These are phyloP conservation scores for Cyanocitta stelleri DNA, from an alignment of 2,113 vertebrate species.

Conservation along the genomic window DNA sequence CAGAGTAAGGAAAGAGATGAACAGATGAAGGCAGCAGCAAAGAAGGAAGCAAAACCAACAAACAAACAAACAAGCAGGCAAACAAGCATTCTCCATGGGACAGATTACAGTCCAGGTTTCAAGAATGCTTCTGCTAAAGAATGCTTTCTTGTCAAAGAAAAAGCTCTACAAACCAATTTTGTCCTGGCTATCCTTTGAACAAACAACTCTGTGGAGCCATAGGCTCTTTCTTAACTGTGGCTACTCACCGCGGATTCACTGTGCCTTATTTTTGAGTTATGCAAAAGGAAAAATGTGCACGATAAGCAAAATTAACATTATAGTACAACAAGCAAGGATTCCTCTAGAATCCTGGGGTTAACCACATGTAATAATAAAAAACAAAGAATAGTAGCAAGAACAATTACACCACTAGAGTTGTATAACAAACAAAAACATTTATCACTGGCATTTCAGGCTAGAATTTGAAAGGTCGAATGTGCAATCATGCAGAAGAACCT, in stretches of 20 bases:
- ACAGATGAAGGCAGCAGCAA: neutral
- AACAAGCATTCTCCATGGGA: neutral
- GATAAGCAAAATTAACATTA: neutral
- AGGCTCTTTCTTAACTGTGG: neutral
- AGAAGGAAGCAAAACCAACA: neutral
- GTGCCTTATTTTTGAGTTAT: neutral
- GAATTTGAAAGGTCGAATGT: slow-evolving; percentile 6
- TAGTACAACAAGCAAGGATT: neutral
- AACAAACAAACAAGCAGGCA: neutral
- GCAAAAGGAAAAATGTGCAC: neutral
- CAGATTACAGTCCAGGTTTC: neutral
- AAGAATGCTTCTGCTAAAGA: neutral
- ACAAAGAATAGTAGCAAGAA: neutral
- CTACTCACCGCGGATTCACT: neutral
- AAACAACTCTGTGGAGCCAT: neutral
- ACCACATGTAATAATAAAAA: slow-evolving; percentile 8
- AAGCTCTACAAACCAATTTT: neutral
- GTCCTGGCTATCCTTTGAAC: neutral
- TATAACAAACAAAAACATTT: slow-evolving; percentile 1
- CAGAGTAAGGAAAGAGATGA: neutral
- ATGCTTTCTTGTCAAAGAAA: neutral
- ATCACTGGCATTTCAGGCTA: neutral
- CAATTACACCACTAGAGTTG: neutral
- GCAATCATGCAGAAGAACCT: neutral
- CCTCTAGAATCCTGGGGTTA: neutral